These are phyloP conservation scores for Papilio glaucus DNA, from an alignment of 1,140 invertebrate species.

Conservation along the genomic window DNA sequence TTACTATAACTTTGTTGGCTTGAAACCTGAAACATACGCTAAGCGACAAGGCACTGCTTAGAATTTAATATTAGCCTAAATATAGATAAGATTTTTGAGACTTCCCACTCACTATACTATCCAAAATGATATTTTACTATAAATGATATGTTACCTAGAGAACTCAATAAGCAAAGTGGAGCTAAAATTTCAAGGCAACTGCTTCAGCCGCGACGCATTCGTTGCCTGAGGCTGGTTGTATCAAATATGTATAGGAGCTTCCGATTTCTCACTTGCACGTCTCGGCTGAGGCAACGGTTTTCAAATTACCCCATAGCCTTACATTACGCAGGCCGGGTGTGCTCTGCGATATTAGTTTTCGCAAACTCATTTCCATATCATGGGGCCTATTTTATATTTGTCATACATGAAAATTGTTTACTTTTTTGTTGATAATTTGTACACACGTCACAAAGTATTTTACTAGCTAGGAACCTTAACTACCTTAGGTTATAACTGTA, in stretches of 20 bases:
- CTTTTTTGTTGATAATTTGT: too few species aligned
- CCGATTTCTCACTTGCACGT: constrained; percentile 6
- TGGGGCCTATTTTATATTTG: neutral
- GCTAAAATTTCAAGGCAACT: constrained; percentile 10
- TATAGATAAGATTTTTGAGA: constrained; percentile 17
- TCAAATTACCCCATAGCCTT: constrained; percentile 6
- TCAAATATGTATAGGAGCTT: constrained; percentile 17
- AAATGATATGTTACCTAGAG: constrained; percentile 1
- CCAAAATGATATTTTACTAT: constrained; percentile 18
- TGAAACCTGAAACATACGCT: too few species aligned
- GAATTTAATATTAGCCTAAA: constrained; percentile 6
- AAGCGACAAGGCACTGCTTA: too few species aligned
- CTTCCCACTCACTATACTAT: neutral
- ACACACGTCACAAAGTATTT: too few species aligned
- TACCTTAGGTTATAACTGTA: too few species aligned
- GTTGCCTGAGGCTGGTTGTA: constrained; percentile 9
- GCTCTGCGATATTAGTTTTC: constrained; percentile 5
- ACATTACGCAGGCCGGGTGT: neutral
- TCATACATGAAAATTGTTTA: neutral
- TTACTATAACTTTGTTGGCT: too few species aligned
- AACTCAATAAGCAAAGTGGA: constrained; percentile 9
- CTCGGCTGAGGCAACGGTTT: constrained; percentile 4
- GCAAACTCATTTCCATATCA: neutral
- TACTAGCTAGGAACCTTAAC: too few species aligned
- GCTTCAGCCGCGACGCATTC: neutral